These are phyloP conservation scores for Iphiclides podalirius DNA, from an alignment of 2,888 invertebrate genomes.

Conservation along the genomic window DNA sequence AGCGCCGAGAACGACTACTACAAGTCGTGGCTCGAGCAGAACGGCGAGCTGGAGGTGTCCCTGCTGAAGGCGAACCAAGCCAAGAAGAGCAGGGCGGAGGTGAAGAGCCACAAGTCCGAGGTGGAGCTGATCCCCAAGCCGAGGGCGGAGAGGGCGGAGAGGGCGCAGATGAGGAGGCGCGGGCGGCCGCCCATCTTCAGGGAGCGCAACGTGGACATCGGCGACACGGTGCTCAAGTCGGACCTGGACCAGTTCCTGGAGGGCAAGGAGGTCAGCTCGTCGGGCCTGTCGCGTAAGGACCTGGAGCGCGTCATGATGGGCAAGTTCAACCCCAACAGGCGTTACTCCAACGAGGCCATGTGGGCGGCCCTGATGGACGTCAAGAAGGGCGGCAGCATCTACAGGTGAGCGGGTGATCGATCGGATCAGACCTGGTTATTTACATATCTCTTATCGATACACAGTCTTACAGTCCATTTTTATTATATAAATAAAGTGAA, in stretches of 20 bases:
- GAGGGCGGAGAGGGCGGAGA: constrained; percentile 54
- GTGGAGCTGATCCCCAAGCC: constrained; percentile 66
- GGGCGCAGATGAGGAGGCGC: constrained; percentile 51
- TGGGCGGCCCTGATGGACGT: constrained; percentile 81
- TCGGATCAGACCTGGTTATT: too few relatives aligned
- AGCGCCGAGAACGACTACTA: constrained; percentile 66
- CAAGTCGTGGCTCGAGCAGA: constrained; percentile 73
- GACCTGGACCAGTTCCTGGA: constrained; percentile 75
- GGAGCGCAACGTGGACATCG: constrained; percentile 66
- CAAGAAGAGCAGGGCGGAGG: constrained; percentile 49
- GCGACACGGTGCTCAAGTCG: constrained; percentile 68
- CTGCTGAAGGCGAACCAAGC: constrained; percentile 59
- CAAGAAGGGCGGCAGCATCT: constrained; percentile 81
- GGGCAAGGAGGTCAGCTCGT: constrained; percentile 73
- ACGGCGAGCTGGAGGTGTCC: constrained; percentile 72
- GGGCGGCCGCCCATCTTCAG: constrained; percentile 71
- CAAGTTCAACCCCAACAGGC: constrained; percentile 71
- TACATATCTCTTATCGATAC: too few relatives aligned
- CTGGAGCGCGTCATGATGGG: constrained; percentile 77
- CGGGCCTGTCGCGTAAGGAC: constrained; percentile 70
- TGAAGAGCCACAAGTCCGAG: constrained; percentile 58
- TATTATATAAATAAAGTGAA: too few relatives aligned
- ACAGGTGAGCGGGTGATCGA: constrained; percentile 76
- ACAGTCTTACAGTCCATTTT: too few relatives aligned
- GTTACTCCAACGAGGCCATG: constrained; percentile 77